Percentiles rank a stretch among this genome's conserved stretches.
Evolutionary conservation across 2,888 invertebrate genomes (phyloP).

Genomic region (Azorinus chamasolen): DNA sequence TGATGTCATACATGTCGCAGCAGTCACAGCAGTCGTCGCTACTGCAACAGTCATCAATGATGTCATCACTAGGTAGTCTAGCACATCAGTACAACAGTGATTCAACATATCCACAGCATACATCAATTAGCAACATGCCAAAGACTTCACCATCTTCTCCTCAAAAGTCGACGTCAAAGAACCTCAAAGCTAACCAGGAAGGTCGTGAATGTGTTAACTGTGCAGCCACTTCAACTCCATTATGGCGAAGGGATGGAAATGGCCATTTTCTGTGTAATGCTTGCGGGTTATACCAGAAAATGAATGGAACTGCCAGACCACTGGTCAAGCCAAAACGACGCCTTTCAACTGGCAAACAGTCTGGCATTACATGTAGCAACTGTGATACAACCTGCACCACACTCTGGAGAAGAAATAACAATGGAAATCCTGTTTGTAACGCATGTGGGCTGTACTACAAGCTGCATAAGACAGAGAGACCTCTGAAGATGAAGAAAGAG

Average conservation of each 20-base stretch:
- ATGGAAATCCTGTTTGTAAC: constrained; percentile 98
- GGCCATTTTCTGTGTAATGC: constrained; percentile 99
- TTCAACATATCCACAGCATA: too few relatives aligned
- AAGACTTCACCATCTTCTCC: too few relatives aligned
- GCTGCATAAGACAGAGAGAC: constrained; percentile 93
- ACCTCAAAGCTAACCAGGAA: constrained; percentile 87
- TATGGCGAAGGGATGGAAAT: constrained; percentile 98
- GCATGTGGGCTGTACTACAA: constrained; percentile 99
- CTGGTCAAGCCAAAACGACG: constrained; percentile 63
- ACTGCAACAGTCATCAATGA: too few relatives aligned
- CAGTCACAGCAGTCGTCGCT: too few relatives aligned
- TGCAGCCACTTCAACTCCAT: constrained; percentile 97
- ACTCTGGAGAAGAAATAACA: constrained; percentile 96
- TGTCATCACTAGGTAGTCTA: too few relatives aligned
- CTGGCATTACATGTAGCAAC: constrained; percentile 92
- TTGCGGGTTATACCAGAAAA: constrained; percentile 99
- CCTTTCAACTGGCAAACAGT: constrained; percentile 41
- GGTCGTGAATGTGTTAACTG: constrained; percentile 99
- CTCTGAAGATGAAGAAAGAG: constrained; percentile 97
- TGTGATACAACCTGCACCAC: constrained; percentile 96
- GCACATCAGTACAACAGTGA: too few relatives aligned
- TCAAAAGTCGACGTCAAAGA: constrained; percentile 1
- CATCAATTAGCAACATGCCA: background rate
- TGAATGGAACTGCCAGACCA: constrained; percentile 96
- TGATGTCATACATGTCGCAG: too few relatives aligned